These are phyloP conservation scores for Macaria notata DNA, from an alignment of 2,888 invertebrate genomes.

Conservation along the genomic window DNA sequence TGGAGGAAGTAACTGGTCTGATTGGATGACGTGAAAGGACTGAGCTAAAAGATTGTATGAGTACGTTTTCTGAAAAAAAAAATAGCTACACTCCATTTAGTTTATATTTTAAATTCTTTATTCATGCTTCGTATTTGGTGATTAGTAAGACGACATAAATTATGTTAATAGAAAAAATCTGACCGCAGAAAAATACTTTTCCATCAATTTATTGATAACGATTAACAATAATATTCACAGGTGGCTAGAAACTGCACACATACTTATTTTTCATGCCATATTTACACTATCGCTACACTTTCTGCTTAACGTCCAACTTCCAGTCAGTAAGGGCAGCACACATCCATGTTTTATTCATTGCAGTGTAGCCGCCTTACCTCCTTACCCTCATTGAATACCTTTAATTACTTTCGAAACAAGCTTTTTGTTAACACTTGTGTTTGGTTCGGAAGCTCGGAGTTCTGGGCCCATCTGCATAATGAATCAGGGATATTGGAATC, in stretches of 20 bases:
- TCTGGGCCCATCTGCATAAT: conserved; percentile 27
- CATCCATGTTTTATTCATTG: conserved; percentile 66
- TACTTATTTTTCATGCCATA: no score
- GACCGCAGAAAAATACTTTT: no score
- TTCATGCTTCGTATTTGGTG: no score
- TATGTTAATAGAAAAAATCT: no score
- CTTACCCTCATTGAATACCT: conserved; percentile 47
- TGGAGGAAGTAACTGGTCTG: background rate
- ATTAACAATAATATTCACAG: no score
- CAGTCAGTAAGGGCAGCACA: conserved; percentile 48
- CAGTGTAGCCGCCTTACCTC: conserved; percentile 48
- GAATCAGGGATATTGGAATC: conserved; percentile 11
- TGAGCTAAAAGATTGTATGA: no score
- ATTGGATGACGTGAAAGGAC: background rate
- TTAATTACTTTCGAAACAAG: conserved; percentile 58
- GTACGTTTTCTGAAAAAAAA: no score
- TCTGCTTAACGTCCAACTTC: conserved; percentile 33
- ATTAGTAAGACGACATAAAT: no score
- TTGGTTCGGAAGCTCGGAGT: conserved; percentile 25
- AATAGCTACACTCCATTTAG: no score
- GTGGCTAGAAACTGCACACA: no score
- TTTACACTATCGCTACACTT: conserved; percentile 4
- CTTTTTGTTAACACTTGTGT: conserved; percentile 41
- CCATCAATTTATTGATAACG: no score
- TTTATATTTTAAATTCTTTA: no score